phyloP scores from a whole-genome alignment of 2,888 invertebrate genomes.

The Muschampia plurimacula region DNA sequence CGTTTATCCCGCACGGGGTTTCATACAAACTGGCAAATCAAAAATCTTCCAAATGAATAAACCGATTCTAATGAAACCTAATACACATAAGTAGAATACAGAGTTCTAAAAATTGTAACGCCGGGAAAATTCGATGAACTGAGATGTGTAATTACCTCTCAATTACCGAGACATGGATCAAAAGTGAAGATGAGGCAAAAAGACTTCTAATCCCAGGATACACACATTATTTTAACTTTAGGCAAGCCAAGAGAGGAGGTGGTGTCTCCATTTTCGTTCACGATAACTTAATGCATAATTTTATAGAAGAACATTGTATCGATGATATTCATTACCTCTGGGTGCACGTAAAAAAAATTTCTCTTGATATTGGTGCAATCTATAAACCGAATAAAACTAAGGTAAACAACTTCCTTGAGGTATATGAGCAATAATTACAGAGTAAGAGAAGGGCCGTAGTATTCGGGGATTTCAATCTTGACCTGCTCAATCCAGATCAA shows the following conservation, averaged over 20 bases:
- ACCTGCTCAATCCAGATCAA: conserved; percentile 21
- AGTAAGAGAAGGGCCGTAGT: conserved; percentile 33
- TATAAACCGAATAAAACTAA: conserved; percentile 40
- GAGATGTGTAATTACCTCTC: conserved; percentile 32
- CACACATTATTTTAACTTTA: conserved; percentile 46
- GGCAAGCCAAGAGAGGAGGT: conserved; percentile 43
- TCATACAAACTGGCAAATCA: too few relatives aligned
- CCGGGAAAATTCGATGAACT: conserved; percentile 40
- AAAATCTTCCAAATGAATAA: too few relatives aligned
- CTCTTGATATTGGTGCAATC: conserved; percentile 42
- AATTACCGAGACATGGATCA: conserved; percentile 46
- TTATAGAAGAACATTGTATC: conserved; percentile 39
- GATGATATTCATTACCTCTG: conserved; percentile 45
- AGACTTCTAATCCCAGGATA: conserved; percentile 40
- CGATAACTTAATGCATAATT: conserved; percentile 43
- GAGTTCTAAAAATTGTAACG: conserved; percentile 30
- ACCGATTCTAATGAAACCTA: too few relatives aligned
- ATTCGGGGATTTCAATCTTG: conserved; percentile 39
- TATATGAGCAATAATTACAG: conserved; percentile 30
- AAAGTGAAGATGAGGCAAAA: conserved; percentile 38
- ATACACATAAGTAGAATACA: too few relatives aligned
- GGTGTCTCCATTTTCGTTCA: conserved; percentile 48
- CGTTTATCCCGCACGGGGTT: too few relatives aligned
- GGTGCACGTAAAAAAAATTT: conserved; percentile 44
- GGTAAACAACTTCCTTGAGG: conserved; percentile 34